phyloP scores from a whole-genome alignment of 2,888 invertebrate species.

The Dryobota labecula region DNA sequence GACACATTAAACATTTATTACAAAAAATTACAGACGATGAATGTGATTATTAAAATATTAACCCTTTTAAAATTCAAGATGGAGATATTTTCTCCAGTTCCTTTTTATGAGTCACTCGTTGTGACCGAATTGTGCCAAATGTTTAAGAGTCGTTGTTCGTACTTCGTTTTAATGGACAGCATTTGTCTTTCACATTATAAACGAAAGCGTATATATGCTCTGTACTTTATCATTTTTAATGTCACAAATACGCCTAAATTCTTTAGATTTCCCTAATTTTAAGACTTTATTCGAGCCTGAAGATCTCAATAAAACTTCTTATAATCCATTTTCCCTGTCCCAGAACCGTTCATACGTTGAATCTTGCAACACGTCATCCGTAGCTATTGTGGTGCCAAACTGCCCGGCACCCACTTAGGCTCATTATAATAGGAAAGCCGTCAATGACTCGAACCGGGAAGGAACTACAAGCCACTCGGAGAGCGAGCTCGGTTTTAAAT shows the following conservation, averaged over 20 bases:
- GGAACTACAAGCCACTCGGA: conserved; percentile 49
- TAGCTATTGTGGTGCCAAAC: conserved; percentile 70
- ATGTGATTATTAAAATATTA: conserved; percentile 22
- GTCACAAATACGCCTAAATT: conserved; percentile 13
- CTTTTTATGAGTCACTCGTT: conserved; percentile 17
- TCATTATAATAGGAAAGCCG: conserved; percentile 76
- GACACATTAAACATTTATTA: conserved; percentile 52
- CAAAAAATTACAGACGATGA: conserved; percentile 38
- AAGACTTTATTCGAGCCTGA: background rate
- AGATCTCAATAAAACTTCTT: conserved; percentile 12
- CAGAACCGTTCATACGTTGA: conserved; percentile 9
- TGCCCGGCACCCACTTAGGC: conserved; percentile 66
- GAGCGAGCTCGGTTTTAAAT: conserved; percentile 56
- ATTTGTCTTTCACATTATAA: conserved; percentile 20
- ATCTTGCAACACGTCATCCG: conserved; percentile 45
- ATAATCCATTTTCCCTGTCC: conserved; percentile 18
- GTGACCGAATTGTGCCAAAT: conserved; percentile 40
- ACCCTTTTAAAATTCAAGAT: conserved; percentile 28
- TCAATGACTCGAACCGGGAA: conserved; percentile 77
- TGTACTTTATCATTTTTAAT: conserved; percentile 15
- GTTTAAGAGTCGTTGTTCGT: background rate
- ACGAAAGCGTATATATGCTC: conserved; percentile 6
- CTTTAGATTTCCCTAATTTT: background rate
- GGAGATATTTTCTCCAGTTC: conserved; percentile 22
- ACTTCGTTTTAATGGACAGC: conserved; percentile 11